Conservation (phyloP, 2,797 vertebrate species). For the Labeo calbasu region DNA sequence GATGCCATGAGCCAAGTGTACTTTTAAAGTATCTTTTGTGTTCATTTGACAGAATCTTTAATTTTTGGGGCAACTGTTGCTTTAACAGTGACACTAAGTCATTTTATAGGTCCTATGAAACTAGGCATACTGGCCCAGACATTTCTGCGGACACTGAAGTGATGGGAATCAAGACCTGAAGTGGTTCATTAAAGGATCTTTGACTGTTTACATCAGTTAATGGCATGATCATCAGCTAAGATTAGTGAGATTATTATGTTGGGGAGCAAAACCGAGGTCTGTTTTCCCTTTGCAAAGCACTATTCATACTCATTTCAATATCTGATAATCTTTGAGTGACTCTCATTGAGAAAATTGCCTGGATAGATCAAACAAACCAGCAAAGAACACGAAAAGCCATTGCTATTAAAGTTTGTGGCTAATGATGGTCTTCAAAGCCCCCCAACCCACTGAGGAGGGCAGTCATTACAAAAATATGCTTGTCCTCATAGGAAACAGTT, state of each 20-base stretch:
- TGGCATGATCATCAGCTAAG: constrained; percentile 30
- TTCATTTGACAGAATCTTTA: background rate
- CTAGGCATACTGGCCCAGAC: background rate
- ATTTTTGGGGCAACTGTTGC: background rate
- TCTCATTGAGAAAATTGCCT: constrained; percentile 50
- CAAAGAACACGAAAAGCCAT: constrained; percentile 40
- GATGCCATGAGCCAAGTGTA: background rate
- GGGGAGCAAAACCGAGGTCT: constrained; percentile 37
- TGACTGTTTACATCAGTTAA: constrained; percentile 12
- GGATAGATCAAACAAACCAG: constrained; percentile 48
- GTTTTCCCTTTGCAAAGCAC: constrained; percentile 43
- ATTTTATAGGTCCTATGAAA: no score
- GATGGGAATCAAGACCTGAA: constrained; percentile 1
- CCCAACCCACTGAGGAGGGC: constrained; percentile 58
- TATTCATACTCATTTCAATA: constrained; percentile 44
- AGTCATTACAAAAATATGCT: constrained; percentile 66
- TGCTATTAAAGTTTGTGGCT: constrained; percentile 53
- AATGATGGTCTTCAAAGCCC: constrained; percentile 66
- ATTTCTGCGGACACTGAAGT: background rate
- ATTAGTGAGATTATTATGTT: constrained; percentile 8
- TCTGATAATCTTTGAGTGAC: constrained; percentile 41
- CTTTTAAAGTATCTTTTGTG: background rate
- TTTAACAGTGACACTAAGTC: background rate
- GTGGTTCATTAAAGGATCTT: constrained; percentile 32
- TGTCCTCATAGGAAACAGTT: constrained; percentile 52